Conservation (phyloP, 2,113 vertebrate genomes). For the Tonatia bakeri region DNA sequence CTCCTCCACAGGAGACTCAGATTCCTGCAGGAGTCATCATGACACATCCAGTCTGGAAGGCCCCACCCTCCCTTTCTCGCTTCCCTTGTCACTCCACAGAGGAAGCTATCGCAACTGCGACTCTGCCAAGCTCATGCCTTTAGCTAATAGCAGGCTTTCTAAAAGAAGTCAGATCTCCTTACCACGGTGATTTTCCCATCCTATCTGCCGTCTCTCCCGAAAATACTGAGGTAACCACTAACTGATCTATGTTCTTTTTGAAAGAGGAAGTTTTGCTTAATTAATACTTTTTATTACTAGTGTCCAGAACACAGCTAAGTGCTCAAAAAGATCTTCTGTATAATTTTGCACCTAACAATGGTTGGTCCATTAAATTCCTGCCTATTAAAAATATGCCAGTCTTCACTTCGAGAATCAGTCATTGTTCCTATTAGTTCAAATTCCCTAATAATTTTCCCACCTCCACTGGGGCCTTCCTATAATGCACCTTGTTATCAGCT, state of each 20-base stretch:
- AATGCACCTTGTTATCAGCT: background rate
- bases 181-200: background rate
- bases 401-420: background rate
- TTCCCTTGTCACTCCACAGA: background rate
- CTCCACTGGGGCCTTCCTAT: background rate
- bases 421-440: background rate
- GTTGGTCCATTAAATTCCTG: slow-evolving; percentile 19
- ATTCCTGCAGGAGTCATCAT: background rate
- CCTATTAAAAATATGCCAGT: background rate
- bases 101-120: background rate
- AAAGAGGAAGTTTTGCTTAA: background rate
- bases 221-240: background rate
- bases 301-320: background rate
- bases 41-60: background rate
- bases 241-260: background rate
- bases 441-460: background rate
- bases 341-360: slow-evolving; percentile 1
- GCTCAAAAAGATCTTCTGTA: background rate
- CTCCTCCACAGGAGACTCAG: background rate
- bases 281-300: background rate
- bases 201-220: background rate
- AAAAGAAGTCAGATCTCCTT: background rate
- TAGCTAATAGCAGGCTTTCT: background rate
- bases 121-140: background rate
- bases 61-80: background rate